Base-by-base conservation (phyloP, 2,113 vertebrate species). In the Hepsetus odoe region DNA sequence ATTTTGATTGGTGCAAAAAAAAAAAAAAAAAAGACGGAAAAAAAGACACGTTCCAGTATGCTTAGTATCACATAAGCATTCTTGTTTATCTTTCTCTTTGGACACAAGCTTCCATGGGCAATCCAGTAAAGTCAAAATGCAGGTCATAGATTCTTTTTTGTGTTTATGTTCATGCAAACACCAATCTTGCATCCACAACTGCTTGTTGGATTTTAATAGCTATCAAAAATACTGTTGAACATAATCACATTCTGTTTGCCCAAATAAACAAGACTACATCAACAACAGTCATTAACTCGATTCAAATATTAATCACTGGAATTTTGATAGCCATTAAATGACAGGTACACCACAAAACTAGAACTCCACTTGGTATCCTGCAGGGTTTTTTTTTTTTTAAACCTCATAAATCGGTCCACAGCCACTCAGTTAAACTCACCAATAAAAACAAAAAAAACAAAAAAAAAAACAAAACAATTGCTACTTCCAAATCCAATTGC, bases 241-340 rank as follows among this genome's bases (percentile, higher is more conserved):
- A 82, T 66, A 71, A 83, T 84, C 82, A 76, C 72, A 85, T 62
- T 76, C 76, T 80, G 76, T 83, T 76, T 66, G 30, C 72, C 55
- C 69, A 82, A 80, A 71, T 38, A 76, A 83, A 82, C 83, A 64
- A 81, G 65, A 78, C 80, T 72, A 80, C 80, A 80, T 76, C 73
- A 85, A 91, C 83, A 83, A 51, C 59, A 84, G 88, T 83, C 84
- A 86, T 85, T 89, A 55, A 38, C 71, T 75, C 68, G 46, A 49
- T 49, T 49, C 18, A 69, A 74, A 49, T 9, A 56, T 59, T 51
- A 28, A 76, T 26, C 51, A 78, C 79, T 28, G 83, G 55, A 76
- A 78, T 89, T 91, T 91, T 90, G 92, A 92, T 91, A 92, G 91
- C 92, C 86, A 91, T 93, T 92, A 92, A 92, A 89, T 75, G 76